A percentile compares a stretch with the other conserved stretches of the same genome.
Evolutionary conservation across 2,888 invertebrate genomes (phyloP).

Genomic region (Hyalella azteca): DNA sequence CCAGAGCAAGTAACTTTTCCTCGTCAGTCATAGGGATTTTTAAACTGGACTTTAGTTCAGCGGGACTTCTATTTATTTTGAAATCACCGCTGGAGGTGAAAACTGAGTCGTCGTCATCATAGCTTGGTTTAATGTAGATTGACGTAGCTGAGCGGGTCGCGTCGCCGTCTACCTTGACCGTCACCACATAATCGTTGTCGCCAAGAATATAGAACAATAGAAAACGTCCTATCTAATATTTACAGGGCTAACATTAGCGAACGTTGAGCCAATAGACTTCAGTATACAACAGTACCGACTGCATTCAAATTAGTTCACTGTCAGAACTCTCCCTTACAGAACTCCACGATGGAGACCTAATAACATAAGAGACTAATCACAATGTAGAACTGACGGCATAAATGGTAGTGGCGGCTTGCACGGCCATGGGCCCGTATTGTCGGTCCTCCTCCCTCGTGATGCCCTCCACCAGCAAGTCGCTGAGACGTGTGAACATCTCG

Average conservation of each 20-base stretch:
- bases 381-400: constrained; percentile 67
- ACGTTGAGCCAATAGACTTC: too few species aligned
- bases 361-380: too few species aligned
- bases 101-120: not conserved
- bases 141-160: constrained; percentile 17
- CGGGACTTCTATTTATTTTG: not conserved
- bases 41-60: not conserved
- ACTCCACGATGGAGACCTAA: too few species aligned
- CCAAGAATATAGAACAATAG: too few species aligned
- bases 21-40: constrained; percentile 49
- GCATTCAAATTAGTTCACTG: too few species aligned
- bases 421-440: constrained; percentile 69
- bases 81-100: constrained; percentile 9
- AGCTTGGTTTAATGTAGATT: not conserved
- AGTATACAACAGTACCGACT: too few species aligned
- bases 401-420: constrained; percentile 69
- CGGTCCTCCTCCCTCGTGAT: constrained; percentile 64
- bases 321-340: too few species aligned
- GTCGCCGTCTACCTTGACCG: constrained; percentile 48
- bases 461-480: constrained; percentile 66
- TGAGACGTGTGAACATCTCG: constrained; percentile 67
- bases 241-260: too few species aligned
- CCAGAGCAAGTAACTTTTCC: constrained; percentile 44
- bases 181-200: constrained; percentile 54
- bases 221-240: too few species aligned